Evolutionary conservation across 2,113 vertebrate genomes (phyloP), one percentile per base, ranked within the genome.

Genomic region (Cavia porcellus): DNA sequence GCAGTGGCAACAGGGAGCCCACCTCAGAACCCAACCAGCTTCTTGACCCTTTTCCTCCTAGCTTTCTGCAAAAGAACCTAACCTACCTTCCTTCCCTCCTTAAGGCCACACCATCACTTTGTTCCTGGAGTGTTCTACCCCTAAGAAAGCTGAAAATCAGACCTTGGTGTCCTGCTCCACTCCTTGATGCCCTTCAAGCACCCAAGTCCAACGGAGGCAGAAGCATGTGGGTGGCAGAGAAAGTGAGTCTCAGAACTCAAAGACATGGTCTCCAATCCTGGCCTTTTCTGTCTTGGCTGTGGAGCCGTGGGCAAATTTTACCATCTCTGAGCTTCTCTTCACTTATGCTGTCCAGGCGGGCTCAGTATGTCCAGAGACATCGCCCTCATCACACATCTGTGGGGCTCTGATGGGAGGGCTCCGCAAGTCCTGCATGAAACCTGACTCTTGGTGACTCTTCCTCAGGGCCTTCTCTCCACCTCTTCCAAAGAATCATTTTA

Each of bases 1-100:
- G n/a, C n/a, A n/a, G n/a, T n/a, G n/a, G n/a, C 12, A 1, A 0
- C 38, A n/a, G 8, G 7, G 47, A 68, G 12, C 0, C 5, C 20
- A 14, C 8, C 52, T 24, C 4, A 0, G 15, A 20, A 0, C 11
- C 38, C 4, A 3, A 24, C 30, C 22, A 32, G 32, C 7, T 35
- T 42, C 11, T 24, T 42, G 38, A 17, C 5, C 50, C 13, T 28
- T 61, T 77, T 14, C 50, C 38, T 70, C 47, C 70, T 7, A 20
- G 55, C 45, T 55, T 50, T 72, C 81, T 90, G 66, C 6, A 11
- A 15, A 79, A 50, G 5, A 13, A 42, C 38, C 25, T 50, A 30
- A 25, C 20, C 70, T 70, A 28, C 70, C 55, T 81, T 62, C 55
- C 74, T 82, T 7, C 32, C 11, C 32, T 38, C 12, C 1, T 38